phyloP scores from a whole-genome alignment of 2,797 vertebrate genomes.

The Poeciliopsis infans region DNA sequence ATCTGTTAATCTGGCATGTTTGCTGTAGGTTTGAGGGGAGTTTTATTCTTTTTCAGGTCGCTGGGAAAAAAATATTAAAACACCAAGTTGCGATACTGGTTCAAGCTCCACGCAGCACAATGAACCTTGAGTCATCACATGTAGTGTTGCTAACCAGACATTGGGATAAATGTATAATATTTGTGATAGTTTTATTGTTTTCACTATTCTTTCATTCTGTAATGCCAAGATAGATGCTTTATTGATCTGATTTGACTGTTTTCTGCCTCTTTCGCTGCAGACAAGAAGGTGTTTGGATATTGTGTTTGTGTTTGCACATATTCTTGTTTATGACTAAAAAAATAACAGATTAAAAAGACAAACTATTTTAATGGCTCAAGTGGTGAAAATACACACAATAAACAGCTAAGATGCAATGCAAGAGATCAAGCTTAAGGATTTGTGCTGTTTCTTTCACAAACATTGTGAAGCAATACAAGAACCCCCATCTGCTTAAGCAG shows the following conservation, averaged over 20 bases:
- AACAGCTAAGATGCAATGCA: background rate
- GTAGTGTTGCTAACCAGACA: background rate
- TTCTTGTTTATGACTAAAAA: background rate
- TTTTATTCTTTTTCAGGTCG: background rate
- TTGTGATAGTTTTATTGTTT: background rate
- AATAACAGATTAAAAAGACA: background rate
- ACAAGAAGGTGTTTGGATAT: background rate
- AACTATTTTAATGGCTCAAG: background rate
- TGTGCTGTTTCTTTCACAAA: slow-evolving; percentile 9
- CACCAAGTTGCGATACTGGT: background rate
- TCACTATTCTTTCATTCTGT: background rate
- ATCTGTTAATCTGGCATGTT: background rate
- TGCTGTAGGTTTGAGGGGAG: background rate
- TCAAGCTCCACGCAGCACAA: background rate
- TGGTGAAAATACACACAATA: background rate
- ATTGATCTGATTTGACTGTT: background rate
- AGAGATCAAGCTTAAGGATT: slow-evolving; percentile 1
- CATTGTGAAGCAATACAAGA: background rate
- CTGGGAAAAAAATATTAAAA: background rate
- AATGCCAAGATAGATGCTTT: background rate
- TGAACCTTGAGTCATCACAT: background rate
- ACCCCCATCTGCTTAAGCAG: background rate
- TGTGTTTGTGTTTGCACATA: background rate
- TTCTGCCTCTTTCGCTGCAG: background rate
- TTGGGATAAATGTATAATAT: background rate